Percentiles rank a stretch among this genome's conserved stretches.
These are phyloP conservation scores for Pseudorhombus dupliciocellatus DNA, from an alignment of 2,113 vertebrate species.

Conservation along the genomic window DNA sequence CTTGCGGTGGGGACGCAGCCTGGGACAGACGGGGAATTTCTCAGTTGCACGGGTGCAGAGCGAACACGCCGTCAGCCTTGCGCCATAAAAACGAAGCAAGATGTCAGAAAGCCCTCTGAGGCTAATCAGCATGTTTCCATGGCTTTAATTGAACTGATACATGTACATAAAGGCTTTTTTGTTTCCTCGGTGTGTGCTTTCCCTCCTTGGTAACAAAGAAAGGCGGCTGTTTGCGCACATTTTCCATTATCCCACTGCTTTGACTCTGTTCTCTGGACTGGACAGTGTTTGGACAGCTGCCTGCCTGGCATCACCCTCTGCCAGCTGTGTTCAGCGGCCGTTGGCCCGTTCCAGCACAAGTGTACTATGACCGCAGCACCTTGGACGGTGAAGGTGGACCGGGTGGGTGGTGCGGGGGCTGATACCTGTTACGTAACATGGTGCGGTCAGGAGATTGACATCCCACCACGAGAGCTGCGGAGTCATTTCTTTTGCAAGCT, in stretches of 20 bases:
- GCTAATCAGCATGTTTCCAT: conserved; percentile 6
- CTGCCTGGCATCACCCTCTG: conserved; percentile 61
- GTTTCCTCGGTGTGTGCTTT: conserved; percentile 56
- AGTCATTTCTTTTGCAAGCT: conserved; percentile 6
- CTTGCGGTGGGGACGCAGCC: not conserved
- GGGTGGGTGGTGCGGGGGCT: conserved; percentile 42
- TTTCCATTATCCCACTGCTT: conserved; percentile 68
- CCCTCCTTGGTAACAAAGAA: conserved; percentile 61
- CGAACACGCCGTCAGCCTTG: not conserved
- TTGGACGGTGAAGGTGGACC: conserved; percentile 17
- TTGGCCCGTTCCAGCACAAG: conserved; percentile 35
- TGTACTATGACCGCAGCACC: conserved; percentile 37
- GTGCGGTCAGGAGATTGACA: conserved; percentile 1
- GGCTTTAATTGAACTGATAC: conserved; percentile 39
- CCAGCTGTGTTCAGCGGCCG: conserved; percentile 39
- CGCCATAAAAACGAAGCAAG: not conserved
- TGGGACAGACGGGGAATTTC: not conserved
- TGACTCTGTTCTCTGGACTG: conserved; percentile 38
- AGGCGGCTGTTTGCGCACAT: conserved; percentile 56
- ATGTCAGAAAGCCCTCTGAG: not conserved
- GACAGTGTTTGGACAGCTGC: conserved; percentile 81
- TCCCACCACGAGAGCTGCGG: not conserved
- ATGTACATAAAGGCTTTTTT: conserved; percentile 54
- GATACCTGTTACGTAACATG: conserved; percentile 19
- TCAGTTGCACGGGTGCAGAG: not conserved